Evolutionary conservation across 1,140 invertebrate species (phyloP), one percentile per base, ranked within the genome.

Genomic region (Lordiphosa mommai): DNA sequence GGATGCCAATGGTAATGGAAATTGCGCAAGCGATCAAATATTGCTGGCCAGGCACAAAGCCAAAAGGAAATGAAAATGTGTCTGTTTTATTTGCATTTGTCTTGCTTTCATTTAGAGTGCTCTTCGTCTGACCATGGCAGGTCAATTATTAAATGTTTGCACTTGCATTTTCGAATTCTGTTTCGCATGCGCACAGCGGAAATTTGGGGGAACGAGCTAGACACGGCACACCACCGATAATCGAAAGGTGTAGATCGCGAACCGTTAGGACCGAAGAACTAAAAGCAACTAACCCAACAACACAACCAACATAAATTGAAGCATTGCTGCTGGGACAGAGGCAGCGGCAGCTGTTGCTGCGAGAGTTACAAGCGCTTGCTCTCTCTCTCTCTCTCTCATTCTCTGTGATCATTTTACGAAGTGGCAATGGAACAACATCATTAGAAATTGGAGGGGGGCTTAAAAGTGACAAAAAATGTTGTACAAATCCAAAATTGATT

Each of bases 121-220:
- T 34, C 29, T 56, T 49, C 43, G 43, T 23, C 17, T 34, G 20
- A 5, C 6, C 16, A 9, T 16, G 52, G 7, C 40, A 40, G 40
- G 27, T 32, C 55, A 10, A 13, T 41, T 43, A 10, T 12, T 32
- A 23, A n/a, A 34, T 72, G 41, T 59, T 60, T 60, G 51, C 40
- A 37, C 63, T 59, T 72, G 55, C 65, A 64, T 52, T 72, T 55
- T 63, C 34, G 16, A 27, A 14, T 68, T 67, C 47, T 47, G 41
- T 51, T 68, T 67, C 76, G 76, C 76, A 82, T 80, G 76, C 71
- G 77, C 71, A 60, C 43, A 27, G 23, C 61, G 29, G 20, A 8
- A 43, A 36, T 64, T 64, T 32, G 8, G 51, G 34, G 48, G 52
- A 9, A 38, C 37, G 40, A 43, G 37, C 47, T n/a, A n/a, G 16